Percentiles rank a stretch among this genome's conserved stretches.
Evolutionary conservation across 2,113 vertebrate genomes (phyloP).

Genomic region (Sarotherodon lohbergeri): DNA sequence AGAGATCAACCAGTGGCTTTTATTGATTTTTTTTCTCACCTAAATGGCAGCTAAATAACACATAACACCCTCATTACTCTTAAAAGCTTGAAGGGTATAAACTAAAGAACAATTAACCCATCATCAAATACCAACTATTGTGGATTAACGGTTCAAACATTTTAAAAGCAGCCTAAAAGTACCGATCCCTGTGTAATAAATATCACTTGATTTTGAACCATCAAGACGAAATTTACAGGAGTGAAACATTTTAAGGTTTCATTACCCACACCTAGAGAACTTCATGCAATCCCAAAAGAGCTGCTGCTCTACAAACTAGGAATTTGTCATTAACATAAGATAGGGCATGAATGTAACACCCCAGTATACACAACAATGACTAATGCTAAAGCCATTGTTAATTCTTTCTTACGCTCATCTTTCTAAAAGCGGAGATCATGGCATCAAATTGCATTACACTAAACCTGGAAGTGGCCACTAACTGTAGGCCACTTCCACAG

Average conservation of each 20-base stretch:
- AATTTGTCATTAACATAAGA: not conserved
- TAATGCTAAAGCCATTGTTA: not conserved
- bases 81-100: not conserved
- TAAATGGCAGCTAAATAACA: not conserved
- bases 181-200: not conserved
- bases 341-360: not conserved
- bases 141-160: not conserved
- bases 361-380: rapidly evolving
- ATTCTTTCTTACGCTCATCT: rapidly evolving
- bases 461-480: not conserved
- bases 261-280: not conserved
- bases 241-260: not conserved
- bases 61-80: not conserved
- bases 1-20: not conserved
- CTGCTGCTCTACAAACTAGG: not conserved
- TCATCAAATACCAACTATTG: not conserved
- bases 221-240: rapidly evolving
- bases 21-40: not conserved
- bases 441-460: not conserved
- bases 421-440: not conserved
- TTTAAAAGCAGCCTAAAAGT: not conserved
- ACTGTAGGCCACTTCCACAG: not conserved
- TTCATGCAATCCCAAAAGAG: not conserved
- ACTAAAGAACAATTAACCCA: not conserved
- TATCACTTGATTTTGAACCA: not conserved